Evolutionary conservation across 2,888 invertebrate genomes (phyloP).

Genomic region (Mechanitis messenoides): DNA sequence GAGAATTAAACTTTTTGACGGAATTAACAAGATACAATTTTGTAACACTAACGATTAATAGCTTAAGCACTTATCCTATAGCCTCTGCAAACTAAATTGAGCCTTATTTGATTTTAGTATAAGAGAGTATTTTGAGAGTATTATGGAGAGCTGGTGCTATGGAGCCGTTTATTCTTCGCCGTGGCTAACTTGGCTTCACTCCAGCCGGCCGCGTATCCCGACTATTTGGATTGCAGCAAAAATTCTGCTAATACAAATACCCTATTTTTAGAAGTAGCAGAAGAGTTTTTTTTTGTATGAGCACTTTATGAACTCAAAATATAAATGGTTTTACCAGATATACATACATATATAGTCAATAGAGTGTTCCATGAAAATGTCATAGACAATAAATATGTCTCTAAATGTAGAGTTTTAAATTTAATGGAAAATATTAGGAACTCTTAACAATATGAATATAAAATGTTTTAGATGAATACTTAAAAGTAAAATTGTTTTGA

Average conservation of each 20-base stretch:
- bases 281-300: neutral
- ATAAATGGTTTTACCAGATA: no score
- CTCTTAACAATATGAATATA: neutral
- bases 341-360: no score
- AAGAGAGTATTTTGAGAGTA: neutral
- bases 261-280: constrained; percentile 11
- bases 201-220: constrained; percentile 19
- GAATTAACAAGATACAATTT: constrained; percentile 21
- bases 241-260: constrained; percentile 19
- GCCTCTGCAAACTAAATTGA: neutral
- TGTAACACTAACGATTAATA: constrained; percentile 21
- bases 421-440: neutral
- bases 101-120: neutral
- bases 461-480: no score
- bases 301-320: no score
- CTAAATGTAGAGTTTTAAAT: no score
- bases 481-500: no score
- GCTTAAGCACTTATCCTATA: constrained; percentile 13
- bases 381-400: no score
- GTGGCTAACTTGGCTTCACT: constrained; percentile 18
- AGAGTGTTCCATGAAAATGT: no score
- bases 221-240: constrained; percentile 24
- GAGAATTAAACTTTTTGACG: constrained; percentile 17
- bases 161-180: constrained; percentile 6
- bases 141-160: constrained; percentile 2